A percentile compares a stretch with the other conserved stretches of the same genome.
Conservation (phyloP, 1,140 invertebrate species). For the Megalonaias nervosa region DNA sequence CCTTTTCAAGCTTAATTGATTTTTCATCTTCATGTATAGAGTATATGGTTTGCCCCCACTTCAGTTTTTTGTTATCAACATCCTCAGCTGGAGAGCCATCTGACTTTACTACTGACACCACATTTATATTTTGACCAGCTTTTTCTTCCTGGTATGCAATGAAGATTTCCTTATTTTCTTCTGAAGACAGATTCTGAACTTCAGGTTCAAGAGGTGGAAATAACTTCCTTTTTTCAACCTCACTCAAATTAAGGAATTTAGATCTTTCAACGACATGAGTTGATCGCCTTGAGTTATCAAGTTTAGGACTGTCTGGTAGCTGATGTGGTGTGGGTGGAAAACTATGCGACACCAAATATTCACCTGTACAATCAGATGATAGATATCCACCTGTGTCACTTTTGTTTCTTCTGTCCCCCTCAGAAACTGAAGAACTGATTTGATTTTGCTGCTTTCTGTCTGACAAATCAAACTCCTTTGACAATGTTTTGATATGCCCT, state of each 20-base stretch:
- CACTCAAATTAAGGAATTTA: conserved; percentile 46
- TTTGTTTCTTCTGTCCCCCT: background rate
- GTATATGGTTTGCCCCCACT: too few species aligned
- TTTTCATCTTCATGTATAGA: too few species aligned
- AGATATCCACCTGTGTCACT: background rate
- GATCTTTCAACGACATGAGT: conserved; percentile 58
- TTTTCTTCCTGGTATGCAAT: background rate
- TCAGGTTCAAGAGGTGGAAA: conserved; percentile 17
- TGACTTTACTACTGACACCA: background rate
- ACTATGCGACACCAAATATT: conserved; percentile 16
- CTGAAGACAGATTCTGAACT: too few species aligned
- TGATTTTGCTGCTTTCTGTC: background rate
- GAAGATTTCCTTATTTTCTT: background rate
- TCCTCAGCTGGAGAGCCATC: conserved; percentile 12
- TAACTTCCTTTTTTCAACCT: conserved; percentile 29
- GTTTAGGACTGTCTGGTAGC: conserved; percentile 53
- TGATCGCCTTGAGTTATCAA: conserved; percentile 52
- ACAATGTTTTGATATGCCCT: conserved; percentile 14
- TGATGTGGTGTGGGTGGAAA: conserved; percentile 43
- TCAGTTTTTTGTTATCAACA: background rate
- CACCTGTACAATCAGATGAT: background rate
- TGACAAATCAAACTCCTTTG: background rate
- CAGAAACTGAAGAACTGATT: background rate
- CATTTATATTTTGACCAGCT: background rate
- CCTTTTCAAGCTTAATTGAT: too few species aligned